Evolutionary conservation across 1,140 invertebrate genomes (phyloP).

Genomic region (Monochamus saltuarius): DNA sequence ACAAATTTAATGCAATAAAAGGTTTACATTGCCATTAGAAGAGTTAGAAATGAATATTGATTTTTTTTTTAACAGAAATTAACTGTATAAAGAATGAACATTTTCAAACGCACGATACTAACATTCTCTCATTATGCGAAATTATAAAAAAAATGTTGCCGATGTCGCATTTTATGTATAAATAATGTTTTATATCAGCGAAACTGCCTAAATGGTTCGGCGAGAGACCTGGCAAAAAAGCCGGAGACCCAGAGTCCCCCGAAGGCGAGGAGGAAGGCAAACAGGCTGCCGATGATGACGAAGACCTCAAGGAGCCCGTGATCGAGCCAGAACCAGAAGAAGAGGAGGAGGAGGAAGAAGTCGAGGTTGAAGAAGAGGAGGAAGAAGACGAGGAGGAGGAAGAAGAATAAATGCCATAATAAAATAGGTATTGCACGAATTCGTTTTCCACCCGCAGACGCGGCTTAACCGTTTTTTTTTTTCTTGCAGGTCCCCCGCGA

Average conservation of each 20-base stretch:
- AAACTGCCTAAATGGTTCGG: conserved; percentile 93
- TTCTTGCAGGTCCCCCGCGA: not conserved
- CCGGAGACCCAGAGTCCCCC: conserved; percentile 81
- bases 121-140: no score
- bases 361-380: conserved; percentile 60
- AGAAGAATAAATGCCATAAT: conserved; percentile 59
- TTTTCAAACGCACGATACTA: no score
- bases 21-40: no score
- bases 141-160: no score
- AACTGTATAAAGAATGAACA: no score
- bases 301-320: conserved; percentile 68
- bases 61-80: no score
- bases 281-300: conserved; percentile 67
- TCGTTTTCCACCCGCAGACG: no score
- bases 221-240: conserved; percentile 88
- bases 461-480: not conserved
- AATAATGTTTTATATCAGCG: conserved; percentile 62
- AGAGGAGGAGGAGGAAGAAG: conserved; percentile 71
- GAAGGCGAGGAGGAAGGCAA: conserved; percentile 86
- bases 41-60: no score
- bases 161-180: no score
- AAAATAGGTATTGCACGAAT: no score
- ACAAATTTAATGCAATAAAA: no score
- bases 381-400: conserved; percentile 72
- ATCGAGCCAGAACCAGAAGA: conserved; percentile 69